Conservation (phyloP, 2,113 vertebrate species). For the Tenrec ecaudatus region DNA sequence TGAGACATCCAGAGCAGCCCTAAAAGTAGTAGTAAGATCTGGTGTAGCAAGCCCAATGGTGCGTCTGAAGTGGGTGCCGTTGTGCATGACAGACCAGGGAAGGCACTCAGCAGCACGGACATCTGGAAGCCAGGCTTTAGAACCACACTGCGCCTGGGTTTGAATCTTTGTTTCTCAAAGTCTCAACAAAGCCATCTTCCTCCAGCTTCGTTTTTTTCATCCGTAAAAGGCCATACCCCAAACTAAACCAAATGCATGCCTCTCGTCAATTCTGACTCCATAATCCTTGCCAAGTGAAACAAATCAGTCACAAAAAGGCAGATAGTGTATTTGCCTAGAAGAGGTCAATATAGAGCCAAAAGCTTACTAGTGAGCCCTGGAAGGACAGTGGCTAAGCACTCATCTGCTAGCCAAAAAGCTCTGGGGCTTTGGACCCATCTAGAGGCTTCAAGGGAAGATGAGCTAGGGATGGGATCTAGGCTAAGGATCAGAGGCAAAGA, state of each 20-base stretch:
- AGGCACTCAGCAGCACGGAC: background rate
- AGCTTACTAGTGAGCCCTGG: background rate
- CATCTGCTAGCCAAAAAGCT: too few relatives aligned
- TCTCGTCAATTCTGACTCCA: too few relatives aligned
- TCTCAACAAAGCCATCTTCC: background rate
- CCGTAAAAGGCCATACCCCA: background rate
- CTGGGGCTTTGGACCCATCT: too few relatives aligned
- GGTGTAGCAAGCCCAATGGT: rapidly evolving
- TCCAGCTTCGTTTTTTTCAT: background rate
- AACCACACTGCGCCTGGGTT: background rate
- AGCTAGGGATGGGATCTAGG: too few relatives aligned
- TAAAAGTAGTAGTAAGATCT: background rate
- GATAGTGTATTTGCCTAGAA: background rate
- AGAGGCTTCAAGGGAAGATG: too few relatives aligned
- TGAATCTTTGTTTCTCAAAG: constrained; percentile 2
- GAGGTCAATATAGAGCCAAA: background rate
- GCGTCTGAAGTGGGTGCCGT: rapidly evolving
- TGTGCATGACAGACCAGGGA: background rate
- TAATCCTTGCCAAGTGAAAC: background rate
- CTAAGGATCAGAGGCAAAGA: too few relatives aligned
- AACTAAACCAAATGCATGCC: too few relatives aligned
- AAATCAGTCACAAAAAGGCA: background rate
- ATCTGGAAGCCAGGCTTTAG: background rate
- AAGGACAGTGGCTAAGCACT: background rate
- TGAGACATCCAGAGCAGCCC: background rate